Percentiles rank a stretch among this genome's conserved stretches.
phyloP scores from a whole-genome alignment of 2,113 vertebrate genomes.

The Chaetodon auriga region DNA sequence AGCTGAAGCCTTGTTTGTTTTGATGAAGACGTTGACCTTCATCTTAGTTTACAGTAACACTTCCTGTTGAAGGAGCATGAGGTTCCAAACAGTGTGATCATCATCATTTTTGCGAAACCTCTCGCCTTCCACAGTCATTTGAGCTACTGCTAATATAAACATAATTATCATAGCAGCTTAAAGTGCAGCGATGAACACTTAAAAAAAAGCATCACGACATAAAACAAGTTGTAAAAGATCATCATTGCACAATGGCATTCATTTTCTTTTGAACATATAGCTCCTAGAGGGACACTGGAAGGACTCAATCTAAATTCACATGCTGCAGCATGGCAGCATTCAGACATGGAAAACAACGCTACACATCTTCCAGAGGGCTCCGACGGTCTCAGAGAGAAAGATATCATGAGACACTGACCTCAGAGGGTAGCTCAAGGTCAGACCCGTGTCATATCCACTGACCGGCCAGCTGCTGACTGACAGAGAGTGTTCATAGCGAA shows the following conservation, averaged over 20 bases:
- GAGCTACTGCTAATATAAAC: no score
- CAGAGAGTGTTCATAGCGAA: conserved; percentile 51
- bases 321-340: neutral
- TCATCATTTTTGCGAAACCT: neutral
- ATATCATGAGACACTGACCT: conserved; percentile 32
- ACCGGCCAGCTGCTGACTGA: conserved; percentile 49
- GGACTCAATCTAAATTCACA: neutral
- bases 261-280: neutral
- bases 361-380: neutral
- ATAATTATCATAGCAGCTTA: no score
- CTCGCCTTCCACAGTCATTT: no score
- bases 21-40: neutral
- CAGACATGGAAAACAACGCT: neutral
- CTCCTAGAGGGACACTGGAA: neutral
- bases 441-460: conserved; percentile 56
- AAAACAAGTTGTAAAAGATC: no score
- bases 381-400: neutral
- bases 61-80: neutral
- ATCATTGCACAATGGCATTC: no score
- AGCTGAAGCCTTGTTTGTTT: neutral
- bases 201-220: no score
- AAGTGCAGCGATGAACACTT: no score
- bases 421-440: conserved; percentile 57
- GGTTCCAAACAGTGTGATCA: neutral
- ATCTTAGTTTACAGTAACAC: neutral